phyloP scores from a whole-genome alignment of 2,888 invertebrate genomes.

The Lydus trimaculatus region DNA sequence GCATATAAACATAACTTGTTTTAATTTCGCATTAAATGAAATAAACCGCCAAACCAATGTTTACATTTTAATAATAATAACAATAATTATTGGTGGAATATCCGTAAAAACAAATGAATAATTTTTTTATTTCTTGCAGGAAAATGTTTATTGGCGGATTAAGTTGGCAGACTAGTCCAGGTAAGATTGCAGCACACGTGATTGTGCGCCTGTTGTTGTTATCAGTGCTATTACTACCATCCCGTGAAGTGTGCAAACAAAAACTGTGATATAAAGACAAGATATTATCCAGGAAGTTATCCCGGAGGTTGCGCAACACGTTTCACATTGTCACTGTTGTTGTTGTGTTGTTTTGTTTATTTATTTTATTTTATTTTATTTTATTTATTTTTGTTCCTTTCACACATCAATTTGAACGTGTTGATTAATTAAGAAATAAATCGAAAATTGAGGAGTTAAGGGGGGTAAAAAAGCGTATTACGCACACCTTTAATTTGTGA shows the following conservation, averaged over 20 bases:
- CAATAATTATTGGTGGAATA: neutral
- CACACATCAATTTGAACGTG: too few species aligned
- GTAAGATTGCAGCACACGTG: constrained; percentile 65
- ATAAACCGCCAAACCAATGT: constrained; percentile 20
- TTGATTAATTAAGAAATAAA: neutral
- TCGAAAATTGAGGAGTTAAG: too few species aligned
- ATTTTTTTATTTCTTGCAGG: constrained; percentile 73
- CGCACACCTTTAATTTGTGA: neutral
- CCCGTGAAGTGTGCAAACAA: constrained; percentile 25
- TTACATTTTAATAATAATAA: neutral
- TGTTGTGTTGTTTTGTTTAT: neutral
- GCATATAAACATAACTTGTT: constrained; percentile 10
- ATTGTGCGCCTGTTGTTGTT: constrained; percentile 29
- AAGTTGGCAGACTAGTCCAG: constrained; percentile 99
- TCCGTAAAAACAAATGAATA: neutral
- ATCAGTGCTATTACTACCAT: constrained; percentile 26
- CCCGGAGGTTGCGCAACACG: constrained; percentile 9
- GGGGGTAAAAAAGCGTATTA: neutral
- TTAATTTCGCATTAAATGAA: constrained; percentile 20
- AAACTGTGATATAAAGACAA: constrained; percentile 35
- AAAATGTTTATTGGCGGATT: constrained; percentile 99
- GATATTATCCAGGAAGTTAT: constrained; percentile 18
- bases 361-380: too few species aligned
- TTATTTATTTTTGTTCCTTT: too few species aligned
- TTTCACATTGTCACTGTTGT: constrained; percentile 1